These are phyloP conservation scores for Solea senegalensis DNA, from an alignment of 2,113 vertebrate genomes.

Conservation along the genomic window DNA sequence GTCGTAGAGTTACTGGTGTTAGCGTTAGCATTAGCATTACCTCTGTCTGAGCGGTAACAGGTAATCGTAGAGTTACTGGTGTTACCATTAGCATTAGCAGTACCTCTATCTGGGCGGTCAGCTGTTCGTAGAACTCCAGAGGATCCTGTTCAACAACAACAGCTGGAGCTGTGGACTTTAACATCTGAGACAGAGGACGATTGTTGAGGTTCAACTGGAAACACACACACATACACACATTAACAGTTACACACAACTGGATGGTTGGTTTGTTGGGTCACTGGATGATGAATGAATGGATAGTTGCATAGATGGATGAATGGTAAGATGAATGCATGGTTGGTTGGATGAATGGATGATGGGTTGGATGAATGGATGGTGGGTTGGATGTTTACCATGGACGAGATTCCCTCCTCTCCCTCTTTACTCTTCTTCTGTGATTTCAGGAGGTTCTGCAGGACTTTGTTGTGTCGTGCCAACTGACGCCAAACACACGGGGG, in stretches of 20 bases:
- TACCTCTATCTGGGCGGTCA: conserved; percentile 93
- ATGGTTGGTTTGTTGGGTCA: background rate
- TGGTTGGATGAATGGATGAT: background rate
- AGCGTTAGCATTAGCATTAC: background rate
- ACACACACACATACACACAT: background rate
- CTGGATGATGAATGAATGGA: background rate
- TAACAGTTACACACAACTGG: background rate
- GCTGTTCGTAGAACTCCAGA: conserved; percentile 88
- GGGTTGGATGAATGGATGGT: background rate
- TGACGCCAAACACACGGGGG: conserved; percentile 58
- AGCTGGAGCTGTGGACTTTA: conserved; percentile 86
- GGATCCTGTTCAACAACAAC: conserved; percentile 90
- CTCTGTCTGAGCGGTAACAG: conserved; percentile 87
- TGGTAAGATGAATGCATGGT: background rate
- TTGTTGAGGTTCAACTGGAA: conserved; percentile 93
- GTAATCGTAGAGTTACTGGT: too few species aligned
- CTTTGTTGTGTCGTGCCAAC: conserved; percentile 94
- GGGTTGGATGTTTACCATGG: conserved; percentile 84
- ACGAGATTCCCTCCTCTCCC: conserved; percentile 93
- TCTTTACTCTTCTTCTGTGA: conserved; percentile 87
- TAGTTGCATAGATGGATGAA: too few species aligned
- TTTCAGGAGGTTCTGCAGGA: conserved; percentile 90
- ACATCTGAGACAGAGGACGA: conserved; percentile 92
- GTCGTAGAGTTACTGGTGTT: background rate
- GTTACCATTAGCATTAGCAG: background rate